Conservation (phyloP, 1,140 invertebrate species). For the Phymastichus coffea region DNA sequence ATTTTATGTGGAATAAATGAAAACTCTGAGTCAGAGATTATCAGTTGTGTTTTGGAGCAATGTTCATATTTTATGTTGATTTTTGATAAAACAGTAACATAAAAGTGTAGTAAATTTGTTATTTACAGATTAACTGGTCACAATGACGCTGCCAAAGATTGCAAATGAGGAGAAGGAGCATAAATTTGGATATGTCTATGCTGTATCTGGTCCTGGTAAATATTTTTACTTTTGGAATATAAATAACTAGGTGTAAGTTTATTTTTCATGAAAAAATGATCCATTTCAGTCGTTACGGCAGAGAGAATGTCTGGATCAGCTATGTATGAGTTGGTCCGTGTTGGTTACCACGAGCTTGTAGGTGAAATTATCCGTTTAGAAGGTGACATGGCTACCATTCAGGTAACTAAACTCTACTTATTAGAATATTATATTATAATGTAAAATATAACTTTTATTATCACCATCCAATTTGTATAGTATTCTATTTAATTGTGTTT, state of each 20-base stretch:
- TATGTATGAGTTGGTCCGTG: conserved; percentile 99
- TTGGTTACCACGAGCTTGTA: conserved; percentile 96
- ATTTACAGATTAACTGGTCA: conserved; percentile 37
- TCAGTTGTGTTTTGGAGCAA: too few species aligned
- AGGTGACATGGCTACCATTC: conserved; percentile 99
- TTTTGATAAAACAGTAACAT: too few species aligned
- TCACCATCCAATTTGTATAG: neutral
- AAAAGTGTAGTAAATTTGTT: neutral
- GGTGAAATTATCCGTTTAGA: conserved; percentile 99
- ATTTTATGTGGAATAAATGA: too few species aligned
- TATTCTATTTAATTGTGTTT: neutral
- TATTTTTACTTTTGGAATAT: conserved; percentile 27
- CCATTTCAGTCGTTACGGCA: conserved; percentile 89
- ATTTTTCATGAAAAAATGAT: neutral
- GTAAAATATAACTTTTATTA: too few species aligned
- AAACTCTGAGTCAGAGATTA: too few species aligned
- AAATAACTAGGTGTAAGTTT: neutral
- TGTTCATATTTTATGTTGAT: too few species aligned
- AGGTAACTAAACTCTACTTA: conserved; percentile 60
- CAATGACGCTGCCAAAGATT: conserved; percentile 68
- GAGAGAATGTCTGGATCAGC: conserved; percentile 99
- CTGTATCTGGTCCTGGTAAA: conserved; percentile 95
- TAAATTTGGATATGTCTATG: conserved; percentile 92
- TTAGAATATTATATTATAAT: neutral
- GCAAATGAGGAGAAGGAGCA: conserved; percentile 84